Evolutionary conservation across 2,113 vertebrate species (phyloP).

Genomic region (Lasiurus cinereus): DNA sequence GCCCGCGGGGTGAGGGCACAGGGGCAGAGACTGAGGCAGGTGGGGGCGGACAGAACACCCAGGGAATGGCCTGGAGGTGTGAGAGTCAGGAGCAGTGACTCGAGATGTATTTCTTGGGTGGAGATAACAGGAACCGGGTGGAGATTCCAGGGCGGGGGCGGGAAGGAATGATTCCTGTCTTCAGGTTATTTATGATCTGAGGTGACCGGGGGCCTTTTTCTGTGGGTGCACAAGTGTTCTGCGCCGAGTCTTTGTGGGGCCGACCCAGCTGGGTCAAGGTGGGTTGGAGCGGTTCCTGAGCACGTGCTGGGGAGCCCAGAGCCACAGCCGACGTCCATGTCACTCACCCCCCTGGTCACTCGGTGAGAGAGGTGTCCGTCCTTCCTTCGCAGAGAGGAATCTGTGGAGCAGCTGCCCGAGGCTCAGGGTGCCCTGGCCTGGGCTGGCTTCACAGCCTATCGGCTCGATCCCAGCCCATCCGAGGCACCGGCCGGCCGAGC

Average conservation of each 20-base stretch:
- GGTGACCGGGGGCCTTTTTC: background rate
- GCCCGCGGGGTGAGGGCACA: background rate
- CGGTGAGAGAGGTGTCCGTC: background rate
- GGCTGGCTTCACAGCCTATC: background rate
- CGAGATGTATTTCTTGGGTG: background rate
- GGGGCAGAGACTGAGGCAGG: background rate
- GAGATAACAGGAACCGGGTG: background rate
- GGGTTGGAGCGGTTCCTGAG: fast-evolving
- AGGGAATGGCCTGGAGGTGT: background rate
- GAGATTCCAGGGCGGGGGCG: background rate
- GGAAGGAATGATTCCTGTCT: background rate
- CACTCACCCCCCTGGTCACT: background rate
- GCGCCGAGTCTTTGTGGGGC: background rate
- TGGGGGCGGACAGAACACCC: too few species aligned
- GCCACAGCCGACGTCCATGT: background rate
- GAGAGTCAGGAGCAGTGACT: too few species aligned
- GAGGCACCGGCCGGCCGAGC: fast-evolving
- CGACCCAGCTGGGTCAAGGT: background rate
- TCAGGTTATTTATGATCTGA: background rate
- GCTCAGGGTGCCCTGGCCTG: fast-evolving
- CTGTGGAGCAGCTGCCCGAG: background rate
- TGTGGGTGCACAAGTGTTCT: fast-evolving
- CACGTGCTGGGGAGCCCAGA: fast-evolving
- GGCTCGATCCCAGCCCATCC: background rate
- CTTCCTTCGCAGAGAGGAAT: background rate